Percentiles rank a stretch among this genome's conserved stretches.
Evolutionary conservation across 2,888 invertebrate genomes (phyloP).

Genomic region (Lasioglossum pauxillum): DNA sequence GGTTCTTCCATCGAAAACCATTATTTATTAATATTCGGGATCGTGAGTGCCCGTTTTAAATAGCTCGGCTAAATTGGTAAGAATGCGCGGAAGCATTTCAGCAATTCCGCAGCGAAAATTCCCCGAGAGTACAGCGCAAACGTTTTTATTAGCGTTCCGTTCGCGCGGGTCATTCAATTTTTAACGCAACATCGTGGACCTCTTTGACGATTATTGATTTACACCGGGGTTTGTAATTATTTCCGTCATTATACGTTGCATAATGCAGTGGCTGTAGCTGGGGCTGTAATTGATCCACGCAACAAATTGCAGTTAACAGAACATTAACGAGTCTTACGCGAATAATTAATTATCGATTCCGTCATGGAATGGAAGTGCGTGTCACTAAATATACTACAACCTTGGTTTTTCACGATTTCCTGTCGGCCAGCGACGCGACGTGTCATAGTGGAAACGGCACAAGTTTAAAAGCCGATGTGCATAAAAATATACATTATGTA

Average conservation of each 20-base stretch:
- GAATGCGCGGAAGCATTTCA: not conserved
- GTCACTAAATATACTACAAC: slow-evolving; percentile 9
- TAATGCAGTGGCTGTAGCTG: slow-evolving; percentile 23
- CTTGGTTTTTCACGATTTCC: not conserved
- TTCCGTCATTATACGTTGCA: slow-evolving; percentile 16
- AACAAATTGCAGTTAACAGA: slow-evolving; percentile 17
- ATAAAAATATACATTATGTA: not conserved
- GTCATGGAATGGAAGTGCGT: slow-evolving; percentile 29
- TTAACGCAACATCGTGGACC: slow-evolving; percentile 5
- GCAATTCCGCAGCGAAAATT: not conserved
- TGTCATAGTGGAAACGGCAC: not conserved
- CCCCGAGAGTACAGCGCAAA: not conserved
- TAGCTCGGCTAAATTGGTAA: not conserved
- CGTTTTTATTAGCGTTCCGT: not conserved
- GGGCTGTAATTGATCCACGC: slow-evolving; percentile 31
- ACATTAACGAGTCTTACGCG: slow-evolving; percentile 35
- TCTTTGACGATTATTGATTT: slow-evolving; percentile 48
- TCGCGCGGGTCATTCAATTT: slow-evolving; percentile 38
- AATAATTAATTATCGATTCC: slow-evolving; percentile 49
- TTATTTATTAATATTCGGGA: not conserved
- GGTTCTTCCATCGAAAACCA: not conserved
- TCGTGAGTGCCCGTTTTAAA: not conserved
- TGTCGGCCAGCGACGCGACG: not conserved
- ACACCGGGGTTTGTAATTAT: slow-evolving; percentile 50
- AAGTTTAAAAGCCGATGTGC: not conserved